Percentiles rank a stretch among this genome's conserved stretches.
Conservation (phyloP, 2,888 invertebrate species). For the Blastobasis adustella region DNA sequence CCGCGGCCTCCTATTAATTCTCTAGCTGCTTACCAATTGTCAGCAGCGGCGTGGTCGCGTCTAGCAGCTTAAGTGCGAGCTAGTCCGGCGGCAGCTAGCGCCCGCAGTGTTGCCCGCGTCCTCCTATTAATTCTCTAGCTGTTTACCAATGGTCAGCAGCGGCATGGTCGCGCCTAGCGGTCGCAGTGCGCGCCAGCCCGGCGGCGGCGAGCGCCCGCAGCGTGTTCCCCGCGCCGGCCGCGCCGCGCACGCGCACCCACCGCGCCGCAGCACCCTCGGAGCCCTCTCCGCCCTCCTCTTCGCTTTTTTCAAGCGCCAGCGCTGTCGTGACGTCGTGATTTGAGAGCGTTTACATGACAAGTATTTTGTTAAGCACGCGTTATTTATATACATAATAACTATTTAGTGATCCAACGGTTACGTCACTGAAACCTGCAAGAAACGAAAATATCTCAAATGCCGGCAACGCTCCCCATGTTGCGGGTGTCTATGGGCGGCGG, state of each 20-base stretch:
- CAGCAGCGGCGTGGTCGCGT: conserved; percentile 10
- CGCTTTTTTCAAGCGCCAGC: conserved; percentile 42
- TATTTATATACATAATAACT: no score
- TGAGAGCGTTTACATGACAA: not conserved
- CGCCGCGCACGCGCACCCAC: conserved; percentile 40
- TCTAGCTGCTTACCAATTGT: conserved; percentile 45
- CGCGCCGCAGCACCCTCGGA: conserved; percentile 39
- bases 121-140: no score
- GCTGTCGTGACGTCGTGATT: conserved; percentile 23
- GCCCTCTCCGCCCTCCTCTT: conserved; percentile 14
- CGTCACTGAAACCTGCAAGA: no score
- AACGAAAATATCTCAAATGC: no score
- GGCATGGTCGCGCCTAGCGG: conserved; percentile 20
- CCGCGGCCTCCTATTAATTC: not conserved
- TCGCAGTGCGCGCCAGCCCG: conserved; percentile 40
- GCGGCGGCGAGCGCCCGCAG: conserved; percentile 55
- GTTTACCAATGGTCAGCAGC: conserved; percentile 58
- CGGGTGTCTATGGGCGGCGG: no score
- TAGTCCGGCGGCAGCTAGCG: not conserved
- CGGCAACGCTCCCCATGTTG: no score
- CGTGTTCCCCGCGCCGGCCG: conserved; percentile 43
- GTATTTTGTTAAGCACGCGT: not conserved
- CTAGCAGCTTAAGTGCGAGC: not conserved
- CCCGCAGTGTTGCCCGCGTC: not conserved
- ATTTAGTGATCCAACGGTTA: no score